A percentile compares a stretch with the other conserved stretches of the same genome.
phyloP scores from a whole-genome alignment of 2,888 invertebrate genomes.

The Scrobipalpa costella region DNA sequence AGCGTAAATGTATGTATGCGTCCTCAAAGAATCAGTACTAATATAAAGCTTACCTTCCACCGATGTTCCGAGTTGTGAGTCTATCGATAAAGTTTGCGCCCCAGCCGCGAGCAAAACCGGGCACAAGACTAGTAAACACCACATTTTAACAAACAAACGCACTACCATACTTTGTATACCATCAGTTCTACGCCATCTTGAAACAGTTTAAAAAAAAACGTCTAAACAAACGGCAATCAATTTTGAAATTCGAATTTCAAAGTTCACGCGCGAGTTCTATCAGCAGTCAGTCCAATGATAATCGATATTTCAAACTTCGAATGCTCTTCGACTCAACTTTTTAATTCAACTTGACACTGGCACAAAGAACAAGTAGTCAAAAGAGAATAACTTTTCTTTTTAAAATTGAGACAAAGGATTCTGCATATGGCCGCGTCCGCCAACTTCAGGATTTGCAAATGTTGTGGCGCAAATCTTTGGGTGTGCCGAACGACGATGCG shows the following conservation, averaged over 20 bases:
- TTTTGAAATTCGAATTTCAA: neutral
- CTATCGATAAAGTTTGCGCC: slow-evolving; percentile 70
- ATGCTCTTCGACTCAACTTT: neutral
- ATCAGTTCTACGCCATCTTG: slow-evolving; percentile 23
- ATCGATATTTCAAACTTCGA: neutral
- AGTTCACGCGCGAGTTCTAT: neutral
- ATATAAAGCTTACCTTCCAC: slow-evolving; percentile 62
- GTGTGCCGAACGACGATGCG: slow-evolving; percentile 63
- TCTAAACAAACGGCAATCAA: neutral
- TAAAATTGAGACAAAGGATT: slow-evolving; percentile 36
- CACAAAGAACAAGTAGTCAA: too few relatives aligned
- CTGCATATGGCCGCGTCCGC: slow-evolving; percentile 36
- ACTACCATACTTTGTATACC: slow-evolving; percentile 43
- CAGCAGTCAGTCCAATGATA: neutral
- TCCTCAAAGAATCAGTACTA: too few relatives aligned
- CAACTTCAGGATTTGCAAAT: slow-evolving; percentile 63
- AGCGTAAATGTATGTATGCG: too few relatives aligned
- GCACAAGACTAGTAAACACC: slow-evolving; percentile 61
- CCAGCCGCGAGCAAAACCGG: slow-evolving; percentile 64
- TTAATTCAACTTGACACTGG: too few relatives aligned
- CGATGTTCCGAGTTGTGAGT: slow-evolving; percentile 72
- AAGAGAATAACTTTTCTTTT: slow-evolving; percentile 2
- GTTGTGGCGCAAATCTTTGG: slow-evolving; percentile 66
- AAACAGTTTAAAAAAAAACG: neutral
- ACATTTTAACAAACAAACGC: slow-evolving; percentile 58